Conservation (phyloP, 2,113 vertebrate species). For the Oenanthe oenanthe region DNA sequence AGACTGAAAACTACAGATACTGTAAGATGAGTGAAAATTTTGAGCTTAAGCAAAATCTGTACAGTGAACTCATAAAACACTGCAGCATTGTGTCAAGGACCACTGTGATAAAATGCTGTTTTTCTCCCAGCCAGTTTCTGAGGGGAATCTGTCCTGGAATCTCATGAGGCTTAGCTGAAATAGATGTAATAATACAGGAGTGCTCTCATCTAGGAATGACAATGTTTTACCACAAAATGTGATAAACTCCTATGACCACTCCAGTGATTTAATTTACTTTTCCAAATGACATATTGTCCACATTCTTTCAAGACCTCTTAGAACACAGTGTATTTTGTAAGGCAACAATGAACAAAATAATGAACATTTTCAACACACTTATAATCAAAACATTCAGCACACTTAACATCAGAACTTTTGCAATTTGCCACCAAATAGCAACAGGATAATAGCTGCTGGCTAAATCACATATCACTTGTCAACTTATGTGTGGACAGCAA, state of each 20-base stretch:
- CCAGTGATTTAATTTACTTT: neutral
- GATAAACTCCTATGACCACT: neutral
- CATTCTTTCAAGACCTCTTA: neutral
- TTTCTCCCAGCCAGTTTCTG: neutral
- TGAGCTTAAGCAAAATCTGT: neutral
- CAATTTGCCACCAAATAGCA: neutral
- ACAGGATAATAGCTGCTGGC: neutral
- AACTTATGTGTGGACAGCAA: neutral
- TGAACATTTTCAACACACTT: neutral
- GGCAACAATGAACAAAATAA: neutral
- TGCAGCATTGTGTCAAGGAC: neutral
- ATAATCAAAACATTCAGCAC: neutral
- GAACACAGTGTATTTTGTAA: neutral
- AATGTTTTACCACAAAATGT: neutral
- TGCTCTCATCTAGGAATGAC: neutral
- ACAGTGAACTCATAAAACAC: neutral
- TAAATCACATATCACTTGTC: neutral
- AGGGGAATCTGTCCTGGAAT: neutral
- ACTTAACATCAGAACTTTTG: neutral
- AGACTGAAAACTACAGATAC: neutral
- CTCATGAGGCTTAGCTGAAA: neutral
- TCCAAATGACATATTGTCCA: neutral
- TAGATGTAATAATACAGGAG: neutral
- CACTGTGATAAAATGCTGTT: neutral
- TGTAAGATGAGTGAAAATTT: neutral